Evolutionary conservation across 2,797 vertebrate species (phyloP).

Genomic region (Euphonia xanthogaster): DNA sequence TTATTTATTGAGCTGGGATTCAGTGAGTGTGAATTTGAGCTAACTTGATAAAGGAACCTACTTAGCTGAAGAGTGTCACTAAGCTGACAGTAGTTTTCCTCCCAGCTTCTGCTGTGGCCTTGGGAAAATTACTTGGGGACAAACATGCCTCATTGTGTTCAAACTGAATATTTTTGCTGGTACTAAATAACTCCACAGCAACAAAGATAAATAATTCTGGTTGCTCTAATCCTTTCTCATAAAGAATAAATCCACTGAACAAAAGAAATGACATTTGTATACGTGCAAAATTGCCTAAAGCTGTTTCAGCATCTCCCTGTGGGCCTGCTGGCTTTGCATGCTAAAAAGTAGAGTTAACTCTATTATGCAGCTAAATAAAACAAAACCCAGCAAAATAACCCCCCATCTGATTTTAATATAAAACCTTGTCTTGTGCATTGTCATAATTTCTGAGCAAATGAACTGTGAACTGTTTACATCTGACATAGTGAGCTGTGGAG

Average conservation of each 20-base stretch:
- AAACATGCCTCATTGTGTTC: background rate
- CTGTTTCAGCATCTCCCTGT: background rate
- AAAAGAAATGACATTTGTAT: conserved; percentile 2
- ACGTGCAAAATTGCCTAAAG: background rate
- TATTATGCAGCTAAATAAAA: background rate
- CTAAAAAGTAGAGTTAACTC: background rate
- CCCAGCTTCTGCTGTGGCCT: background rate
- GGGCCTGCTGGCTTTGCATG: background rate
- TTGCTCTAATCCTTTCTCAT: background rate
- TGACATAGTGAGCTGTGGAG: background rate
- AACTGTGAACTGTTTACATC: background rate
- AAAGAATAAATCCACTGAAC: conserved; percentile 23
- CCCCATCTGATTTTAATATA: background rate
- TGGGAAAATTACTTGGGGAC: background rate
- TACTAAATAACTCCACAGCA: conserved; percentile 11
- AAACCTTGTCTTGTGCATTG: background rate
- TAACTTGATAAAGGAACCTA: background rate
- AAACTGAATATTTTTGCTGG: background rate
- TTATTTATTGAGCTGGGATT: background rate
- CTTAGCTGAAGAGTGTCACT: background rate
- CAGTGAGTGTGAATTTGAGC: background rate
- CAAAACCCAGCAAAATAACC: background rate
- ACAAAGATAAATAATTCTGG: conserved; percentile 7
- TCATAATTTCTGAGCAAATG: background rate
- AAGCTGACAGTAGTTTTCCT: background rate